phyloP scores from a whole-genome alignment of 2,797 vertebrate genomes.

The Phalloptychus januarius region DNA sequence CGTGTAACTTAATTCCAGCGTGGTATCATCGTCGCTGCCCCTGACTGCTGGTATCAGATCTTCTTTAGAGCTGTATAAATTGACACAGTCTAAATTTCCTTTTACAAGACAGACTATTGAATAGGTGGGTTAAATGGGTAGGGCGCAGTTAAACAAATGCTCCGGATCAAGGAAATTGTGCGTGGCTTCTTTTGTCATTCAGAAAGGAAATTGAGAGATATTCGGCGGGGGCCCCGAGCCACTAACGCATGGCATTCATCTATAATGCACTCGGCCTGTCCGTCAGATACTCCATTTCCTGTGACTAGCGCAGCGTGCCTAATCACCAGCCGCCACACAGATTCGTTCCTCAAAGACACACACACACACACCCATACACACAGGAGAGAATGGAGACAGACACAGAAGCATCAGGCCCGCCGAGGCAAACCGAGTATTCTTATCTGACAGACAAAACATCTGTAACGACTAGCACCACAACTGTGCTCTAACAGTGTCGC shows the following conservation, averaged over 20 bases:
- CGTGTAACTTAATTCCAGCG: conserved; percentile 52
- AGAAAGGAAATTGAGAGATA: conserved; percentile 78
- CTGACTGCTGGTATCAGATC: conserved; percentile 60
- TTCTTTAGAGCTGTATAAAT: conserved; percentile 71
- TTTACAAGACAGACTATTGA: conserved; percentile 71
- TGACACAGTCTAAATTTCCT: conserved; percentile 79
- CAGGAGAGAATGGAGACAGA: conserved; percentile 34
- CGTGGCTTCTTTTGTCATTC: conserved; percentile 79
- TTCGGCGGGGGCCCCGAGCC: conserved; percentile 57
- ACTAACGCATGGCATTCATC: conserved; percentile 74
- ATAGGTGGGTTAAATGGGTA: conserved; percentile 78
- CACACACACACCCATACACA: conserved; percentile 24
- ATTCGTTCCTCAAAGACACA: conserved; percentile 54
- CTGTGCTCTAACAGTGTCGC: conserved; percentile 53
- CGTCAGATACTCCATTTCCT: conserved; percentile 86
- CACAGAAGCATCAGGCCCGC: conserved; percentile 66
- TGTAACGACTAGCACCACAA: conserved; percentile 53
- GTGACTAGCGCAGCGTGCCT: conserved; percentile 86
- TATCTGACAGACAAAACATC: conserved; percentile 77
- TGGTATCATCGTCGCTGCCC: conserved; percentile 44
- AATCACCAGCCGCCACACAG: conserved; percentile 77
- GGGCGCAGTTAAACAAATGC: conserved; percentile 80
- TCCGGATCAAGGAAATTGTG: conserved; percentile 80
- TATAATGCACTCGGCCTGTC: conserved; percentile 84
- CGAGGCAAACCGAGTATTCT: conserved; percentile 85